Evolutionary conservation across 2,113 vertebrate species (phyloP).

Genomic region (Rattus rattus): DNA sequence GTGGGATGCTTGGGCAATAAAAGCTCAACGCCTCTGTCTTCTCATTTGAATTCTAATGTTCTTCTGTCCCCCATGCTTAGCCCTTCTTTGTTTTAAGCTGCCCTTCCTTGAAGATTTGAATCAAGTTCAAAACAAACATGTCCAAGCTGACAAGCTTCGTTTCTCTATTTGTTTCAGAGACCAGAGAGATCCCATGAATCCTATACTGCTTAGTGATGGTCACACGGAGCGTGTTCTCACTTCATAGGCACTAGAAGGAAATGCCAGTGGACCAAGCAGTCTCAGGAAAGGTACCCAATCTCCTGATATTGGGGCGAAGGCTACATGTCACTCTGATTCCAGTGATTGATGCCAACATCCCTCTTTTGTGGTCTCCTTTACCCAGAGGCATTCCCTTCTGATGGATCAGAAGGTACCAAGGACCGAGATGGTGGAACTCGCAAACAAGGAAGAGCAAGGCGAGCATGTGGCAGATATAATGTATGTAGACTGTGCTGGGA

Average conservation of each 20-base stretch:
- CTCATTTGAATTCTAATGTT: too few species aligned
- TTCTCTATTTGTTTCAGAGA: not conserved
- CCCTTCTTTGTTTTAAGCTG: not conserved
- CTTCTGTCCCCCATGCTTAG: too few species aligned
- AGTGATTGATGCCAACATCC: not conserved
- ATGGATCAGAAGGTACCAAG: not conserved
- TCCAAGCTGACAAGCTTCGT: not conserved
- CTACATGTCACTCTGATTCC: not conserved
- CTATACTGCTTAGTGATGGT: not conserved
- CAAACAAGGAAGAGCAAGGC: not conserved
- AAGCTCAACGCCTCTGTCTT: not conserved
- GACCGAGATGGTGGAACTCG: not conserved
- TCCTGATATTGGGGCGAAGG: not conserved
- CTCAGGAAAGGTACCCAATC: not conserved
- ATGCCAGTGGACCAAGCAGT: not conserved
- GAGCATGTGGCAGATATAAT: not conserved
- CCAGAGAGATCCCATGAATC: accelerated
- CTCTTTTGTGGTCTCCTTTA: not conserved
- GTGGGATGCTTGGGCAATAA: not conserved
- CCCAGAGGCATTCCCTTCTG: not conserved
- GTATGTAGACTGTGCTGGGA: not conserved
- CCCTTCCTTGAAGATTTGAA: not conserved
- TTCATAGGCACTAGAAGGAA: not conserved
- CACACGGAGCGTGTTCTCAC: not conserved
- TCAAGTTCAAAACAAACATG: not conserved